Evolutionary conservation across 2,888 invertebrate species (phyloP).

Genomic region (Dryocosmus kuriphilus): DNA sequence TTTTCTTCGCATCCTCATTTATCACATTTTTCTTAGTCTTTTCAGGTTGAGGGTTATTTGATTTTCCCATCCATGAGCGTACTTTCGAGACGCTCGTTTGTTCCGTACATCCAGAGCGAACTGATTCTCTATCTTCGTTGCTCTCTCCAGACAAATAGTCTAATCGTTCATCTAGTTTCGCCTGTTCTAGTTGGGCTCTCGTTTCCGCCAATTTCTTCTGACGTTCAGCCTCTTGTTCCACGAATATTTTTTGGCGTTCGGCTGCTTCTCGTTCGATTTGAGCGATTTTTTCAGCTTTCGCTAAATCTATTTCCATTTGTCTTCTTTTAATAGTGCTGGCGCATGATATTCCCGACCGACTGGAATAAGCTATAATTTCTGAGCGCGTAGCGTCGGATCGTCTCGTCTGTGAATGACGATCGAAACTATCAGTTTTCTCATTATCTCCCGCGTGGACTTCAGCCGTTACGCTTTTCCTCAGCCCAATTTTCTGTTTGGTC

Average conservation of each 20-base stretch:
- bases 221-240: background rate
- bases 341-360: background rate
- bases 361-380: background rate
- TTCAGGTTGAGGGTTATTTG: background rate
- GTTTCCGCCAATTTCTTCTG: background rate
- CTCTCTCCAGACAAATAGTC: background rate
- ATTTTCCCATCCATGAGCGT: background rate
- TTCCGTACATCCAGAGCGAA: background rate
- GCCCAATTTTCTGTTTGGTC: too few relatives aligned
- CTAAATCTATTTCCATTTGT: background rate
- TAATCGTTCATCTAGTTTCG: background rate
- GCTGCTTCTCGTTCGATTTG: background rate
- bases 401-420: too few relatives aligned
- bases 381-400: too few relatives aligned
- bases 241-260: background rate
- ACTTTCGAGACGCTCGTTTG: background rate
- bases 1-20: background rate
- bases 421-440: too few relatives aligned
- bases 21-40: background rate
- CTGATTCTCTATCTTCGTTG: background rate
- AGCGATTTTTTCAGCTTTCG: constrained; percentile 5
- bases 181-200: background rate
- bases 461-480: too few relatives aligned
- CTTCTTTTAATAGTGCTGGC: background rate
- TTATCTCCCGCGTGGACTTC: too few relatives aligned